Conservation (phyloP, 23 tunicate genomes). For the Oikopleura dioica region DNA sequence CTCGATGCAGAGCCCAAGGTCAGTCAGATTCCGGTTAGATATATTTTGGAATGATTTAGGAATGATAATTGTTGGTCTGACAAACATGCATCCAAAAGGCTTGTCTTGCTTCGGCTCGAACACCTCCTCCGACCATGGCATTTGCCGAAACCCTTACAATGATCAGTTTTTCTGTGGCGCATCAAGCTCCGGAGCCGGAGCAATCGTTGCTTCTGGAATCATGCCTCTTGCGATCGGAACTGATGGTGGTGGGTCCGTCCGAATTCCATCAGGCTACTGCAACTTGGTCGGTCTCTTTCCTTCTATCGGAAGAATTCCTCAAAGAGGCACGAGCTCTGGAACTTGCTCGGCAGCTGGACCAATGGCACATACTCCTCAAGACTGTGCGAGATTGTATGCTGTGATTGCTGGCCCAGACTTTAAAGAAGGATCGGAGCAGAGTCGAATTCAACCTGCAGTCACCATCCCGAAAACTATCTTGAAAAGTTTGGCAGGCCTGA, state of each 20-base stretch:
- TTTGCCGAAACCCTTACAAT: background rate
- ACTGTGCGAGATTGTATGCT: background rate
- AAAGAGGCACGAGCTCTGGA: background rate
- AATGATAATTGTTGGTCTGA: conserved; percentile 2
- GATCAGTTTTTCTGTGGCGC: background rate
- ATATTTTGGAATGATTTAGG: background rate
- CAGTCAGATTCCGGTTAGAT: background rate
- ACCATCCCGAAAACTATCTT: background rate
- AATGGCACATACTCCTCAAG: background rate
- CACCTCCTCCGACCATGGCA: background rate
- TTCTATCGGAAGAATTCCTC: background rate
- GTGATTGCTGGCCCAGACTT: conserved; percentile 1
- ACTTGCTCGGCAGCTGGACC: background rate
- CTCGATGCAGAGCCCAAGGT: background rate
- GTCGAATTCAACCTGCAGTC: background rate
- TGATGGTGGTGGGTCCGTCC: background rate
- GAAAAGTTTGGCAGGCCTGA: background rate
- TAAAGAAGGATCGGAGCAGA: background rate
- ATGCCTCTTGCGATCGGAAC: background rate
- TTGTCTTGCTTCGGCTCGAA: background rate
- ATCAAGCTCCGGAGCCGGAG: background rate
- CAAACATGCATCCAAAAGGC: background rate
- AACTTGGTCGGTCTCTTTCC: no score
- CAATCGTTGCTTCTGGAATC: background rate
- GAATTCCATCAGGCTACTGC: background rate